Evolutionary conservation across 2,888 invertebrate species (phyloP), one percentile per base, ranked within the genome.

Genomic region (Sphinx pinastri): DNA sequence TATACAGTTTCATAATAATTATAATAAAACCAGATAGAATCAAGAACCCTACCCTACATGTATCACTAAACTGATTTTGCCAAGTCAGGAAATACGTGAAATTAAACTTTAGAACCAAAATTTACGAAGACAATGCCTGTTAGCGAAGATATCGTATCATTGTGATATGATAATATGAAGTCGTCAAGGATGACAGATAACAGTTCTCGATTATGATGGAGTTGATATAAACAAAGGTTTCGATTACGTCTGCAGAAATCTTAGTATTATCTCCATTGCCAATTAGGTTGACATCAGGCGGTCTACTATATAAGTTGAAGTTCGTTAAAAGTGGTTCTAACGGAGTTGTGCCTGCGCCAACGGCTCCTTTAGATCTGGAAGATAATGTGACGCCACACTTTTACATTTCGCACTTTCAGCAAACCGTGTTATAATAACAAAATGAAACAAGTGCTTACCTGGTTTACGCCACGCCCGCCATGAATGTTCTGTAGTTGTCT

Each of bases 381-480:
- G 38, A 12, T 55, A 19, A 55, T 19, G 19, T 19, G 19, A 55
- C 8, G 19, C 13, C 45, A 47, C 47, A 47, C 19, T 47, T 47
- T 16, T 12, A 63, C 12, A 63, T 49, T 19, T 49, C 13, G 63
- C 63, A 63, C 63, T 19, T 47, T 63, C 49, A 19, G 13, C 49
- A 47, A 7, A 63, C n/a, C 12, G 25, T 47, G 52, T 63, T 63
- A 47, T 63, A 54, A 45, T 73, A 73, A 77, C 74, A 76, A 72
- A 77, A 69, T 68, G 54, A 66, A 69, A 69, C 14, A 59, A 72
- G 57, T 70, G 71, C 74, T 63, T 72, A 66, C 58, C 60, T 47
- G 67, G 71, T 70, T 63, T 49, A 13, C 13, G 49, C 6, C 47
- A 19, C 31, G 38, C 47, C 47, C 19, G 19, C 19, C 11, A 52